Evolutionary conservation across 2,888 invertebrate species (phyloP).

Genomic region (Clepsis dumicolana): DNA sequence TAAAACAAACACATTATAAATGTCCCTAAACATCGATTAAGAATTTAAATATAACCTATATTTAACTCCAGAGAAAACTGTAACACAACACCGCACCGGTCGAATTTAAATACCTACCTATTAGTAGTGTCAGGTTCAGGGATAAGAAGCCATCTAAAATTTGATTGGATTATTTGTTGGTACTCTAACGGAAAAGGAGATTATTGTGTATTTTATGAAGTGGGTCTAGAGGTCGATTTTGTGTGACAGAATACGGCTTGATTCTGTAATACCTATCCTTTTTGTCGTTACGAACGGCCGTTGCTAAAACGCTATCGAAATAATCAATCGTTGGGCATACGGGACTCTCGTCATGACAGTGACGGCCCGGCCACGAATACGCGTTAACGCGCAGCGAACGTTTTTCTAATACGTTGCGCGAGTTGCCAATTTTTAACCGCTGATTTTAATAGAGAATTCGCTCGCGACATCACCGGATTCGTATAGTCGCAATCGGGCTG

Average conservation of each 20-base stretch:
- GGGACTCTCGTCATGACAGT: not conserved
- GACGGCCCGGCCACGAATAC: too few species aligned
- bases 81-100: slow-evolving; percentile 3
- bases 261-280: not conserved
- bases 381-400: too few species aligned
- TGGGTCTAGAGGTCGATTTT: slow-evolving; percentile 3
- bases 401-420: too few species aligned
- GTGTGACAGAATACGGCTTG: slow-evolving; percentile 3
- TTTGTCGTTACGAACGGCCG: not conserved
- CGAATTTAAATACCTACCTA: slow-evolving; percentile 16
- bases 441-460: too few species aligned
- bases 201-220: slow-evolving; percentile 8
- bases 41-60: not conserved
- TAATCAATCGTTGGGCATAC: not conserved
- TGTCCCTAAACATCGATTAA: not conserved
- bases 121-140: slow-evolving; percentile 18
- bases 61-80: not conserved
- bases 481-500: too few species aligned
- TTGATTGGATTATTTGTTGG: slow-evolving; percentile 27
- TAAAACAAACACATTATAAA: not conserved
- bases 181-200: slow-evolving; percentile 16
- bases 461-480: too few species aligned
- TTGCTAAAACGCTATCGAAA: not conserved
- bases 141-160: slow-evolving; percentile 35
- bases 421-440: too few species aligned